Conservation (phyloP, 2,113 vertebrate species). For the Martes martes region DNA sequence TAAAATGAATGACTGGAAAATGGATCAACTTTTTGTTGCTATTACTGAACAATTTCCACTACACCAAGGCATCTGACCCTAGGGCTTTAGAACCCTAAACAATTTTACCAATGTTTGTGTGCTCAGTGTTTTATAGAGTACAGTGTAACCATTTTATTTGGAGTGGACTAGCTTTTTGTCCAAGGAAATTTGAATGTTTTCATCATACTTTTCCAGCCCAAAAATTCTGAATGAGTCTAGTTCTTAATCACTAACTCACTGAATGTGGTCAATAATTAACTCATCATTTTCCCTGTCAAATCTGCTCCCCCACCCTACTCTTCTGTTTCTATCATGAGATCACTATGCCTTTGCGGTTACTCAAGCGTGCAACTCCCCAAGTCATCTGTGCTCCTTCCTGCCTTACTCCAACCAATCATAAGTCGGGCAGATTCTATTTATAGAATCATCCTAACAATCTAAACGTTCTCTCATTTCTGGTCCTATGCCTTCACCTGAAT, state of each 20-base stretch:
- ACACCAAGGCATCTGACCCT: not conserved
- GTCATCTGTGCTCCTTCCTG: not conserved
- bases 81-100: not conserved
- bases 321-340: not conserved
- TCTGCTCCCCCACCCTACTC: not conserved
- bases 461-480: not conserved
- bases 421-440: not conserved
- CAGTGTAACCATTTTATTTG: not conserved
- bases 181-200: constrained; percentile 18
- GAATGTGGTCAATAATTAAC: not conserved
- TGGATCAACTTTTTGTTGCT: not conserved
- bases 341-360: not conserved
- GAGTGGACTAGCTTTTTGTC: not conserved
- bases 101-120: not conserved
- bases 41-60: not conserved
- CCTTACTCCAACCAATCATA: not conserved
- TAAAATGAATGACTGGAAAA: not conserved
- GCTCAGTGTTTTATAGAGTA: not conserved
- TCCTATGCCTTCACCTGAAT: not conserved
- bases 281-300: not conserved
- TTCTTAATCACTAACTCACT: not conserved
- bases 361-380: not conserved
- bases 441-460: not conserved
- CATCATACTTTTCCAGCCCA: not conserved
- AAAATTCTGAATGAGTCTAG: not conserved